Evolutionary conservation across 2,797 vertebrate genomes (phyloP).

Genomic region (Acomys russatus): DNA sequence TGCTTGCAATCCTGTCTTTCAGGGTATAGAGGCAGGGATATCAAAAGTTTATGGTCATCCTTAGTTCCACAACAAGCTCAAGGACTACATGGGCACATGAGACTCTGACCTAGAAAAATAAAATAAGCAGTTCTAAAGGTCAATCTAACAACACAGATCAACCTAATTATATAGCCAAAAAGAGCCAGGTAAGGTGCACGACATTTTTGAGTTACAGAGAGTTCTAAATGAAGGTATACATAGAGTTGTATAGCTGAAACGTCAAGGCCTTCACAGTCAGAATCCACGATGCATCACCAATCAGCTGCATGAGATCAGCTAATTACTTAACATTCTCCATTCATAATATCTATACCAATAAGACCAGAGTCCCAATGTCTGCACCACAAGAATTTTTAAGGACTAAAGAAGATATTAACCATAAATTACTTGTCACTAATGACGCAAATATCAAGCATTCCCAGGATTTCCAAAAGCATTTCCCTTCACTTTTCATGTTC

Average conservation of each 20-base stretch:
- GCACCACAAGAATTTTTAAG: not conserved
- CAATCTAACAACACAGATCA: not conserved
- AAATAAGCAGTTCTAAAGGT: not conserved
- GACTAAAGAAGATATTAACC: not conserved
- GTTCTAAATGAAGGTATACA: not conserved
- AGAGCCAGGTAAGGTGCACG: not conserved
- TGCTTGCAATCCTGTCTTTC: not conserved
- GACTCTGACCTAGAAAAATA: not conserved
- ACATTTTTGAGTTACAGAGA: conserved; percentile 26
- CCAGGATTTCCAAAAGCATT: not conserved
- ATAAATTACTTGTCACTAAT: conserved; percentile 8
- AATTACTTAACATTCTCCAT: not conserved
- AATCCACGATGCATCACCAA: not conserved
- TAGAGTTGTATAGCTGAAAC: not conserved
- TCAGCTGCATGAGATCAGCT: not conserved
- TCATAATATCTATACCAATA: not conserved
- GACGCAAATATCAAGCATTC: not conserved
- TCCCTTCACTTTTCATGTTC: not conserved
- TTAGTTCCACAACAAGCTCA: not conserved
- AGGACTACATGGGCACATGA: not conserved
- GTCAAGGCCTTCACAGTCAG: not conserved
- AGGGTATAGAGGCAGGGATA: not conserved
- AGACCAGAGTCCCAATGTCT: not conserved
- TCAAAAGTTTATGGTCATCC: not conserved
- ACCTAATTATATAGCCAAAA: not conserved